Conservation (phyloP, 2,113 vertebrate genomes). For the Egretta garzetta region DNA sequence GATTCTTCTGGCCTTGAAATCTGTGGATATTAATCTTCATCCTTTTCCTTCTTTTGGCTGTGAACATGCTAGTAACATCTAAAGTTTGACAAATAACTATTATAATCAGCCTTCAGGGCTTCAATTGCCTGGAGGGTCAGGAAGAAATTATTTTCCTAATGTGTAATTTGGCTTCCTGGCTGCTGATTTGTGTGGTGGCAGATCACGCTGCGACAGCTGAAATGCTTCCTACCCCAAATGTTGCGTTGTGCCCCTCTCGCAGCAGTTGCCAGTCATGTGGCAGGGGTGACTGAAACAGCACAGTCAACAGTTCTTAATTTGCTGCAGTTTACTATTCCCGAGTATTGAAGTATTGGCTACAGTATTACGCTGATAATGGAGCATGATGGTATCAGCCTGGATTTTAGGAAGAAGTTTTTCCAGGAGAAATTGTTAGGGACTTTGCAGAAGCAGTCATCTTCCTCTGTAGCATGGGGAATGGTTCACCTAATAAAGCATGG, state of each 20-base stretch:
- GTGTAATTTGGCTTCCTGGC: conserved; percentile 14
- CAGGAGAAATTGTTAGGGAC: not conserved
- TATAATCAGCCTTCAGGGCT: not conserved
- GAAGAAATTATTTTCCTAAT: conserved; percentile 10
- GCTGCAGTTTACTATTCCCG: not conserved
- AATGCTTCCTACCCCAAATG: not conserved
- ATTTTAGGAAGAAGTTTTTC: not conserved
- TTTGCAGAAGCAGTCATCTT: conserved; percentile 12
- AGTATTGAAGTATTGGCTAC: not conserved
- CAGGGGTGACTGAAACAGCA: not conserved
- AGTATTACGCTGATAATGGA: not conserved
- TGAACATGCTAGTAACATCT: not conserved
- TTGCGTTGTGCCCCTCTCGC: fast-evolving
- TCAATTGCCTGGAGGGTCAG: not conserved
- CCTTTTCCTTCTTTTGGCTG: not conserved
- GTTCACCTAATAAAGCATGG: not conserved
- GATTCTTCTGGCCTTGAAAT: not conserved
- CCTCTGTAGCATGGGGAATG: not conserved
- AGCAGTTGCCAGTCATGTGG: not conserved
- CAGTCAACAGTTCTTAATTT: not conserved
- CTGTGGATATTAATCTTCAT: not conserved
- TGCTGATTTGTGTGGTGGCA: not conserved
- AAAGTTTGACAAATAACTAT: not conserved
- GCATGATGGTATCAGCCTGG: not conserved
- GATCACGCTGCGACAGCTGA: not conserved